Conservation (phyloP, 2,797 vertebrate species). For the Platyrinchus mystaceus region DNA sequence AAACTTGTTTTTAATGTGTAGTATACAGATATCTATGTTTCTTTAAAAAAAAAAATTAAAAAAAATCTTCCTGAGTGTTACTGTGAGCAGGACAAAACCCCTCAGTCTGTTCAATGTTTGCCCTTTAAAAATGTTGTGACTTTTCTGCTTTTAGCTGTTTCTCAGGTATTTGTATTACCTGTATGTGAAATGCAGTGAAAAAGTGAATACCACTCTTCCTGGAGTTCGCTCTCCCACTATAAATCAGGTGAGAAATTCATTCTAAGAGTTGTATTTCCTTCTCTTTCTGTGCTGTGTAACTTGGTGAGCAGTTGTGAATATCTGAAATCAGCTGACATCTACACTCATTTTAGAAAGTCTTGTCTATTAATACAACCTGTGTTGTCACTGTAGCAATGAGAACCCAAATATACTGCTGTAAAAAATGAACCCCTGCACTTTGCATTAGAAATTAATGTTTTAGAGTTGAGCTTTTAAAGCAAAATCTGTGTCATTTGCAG, state of each 20-base stretch:
- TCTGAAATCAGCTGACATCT: neutral
- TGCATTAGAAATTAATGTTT: neutral
- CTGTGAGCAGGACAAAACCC: neutral
- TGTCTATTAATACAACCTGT: neutral
- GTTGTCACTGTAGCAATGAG: neutral
- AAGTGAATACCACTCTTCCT: slow-evolving; percentile 72
- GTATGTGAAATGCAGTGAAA: slow-evolving; percentile 85
- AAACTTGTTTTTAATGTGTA: neutral
- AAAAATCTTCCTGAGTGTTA: neutral
- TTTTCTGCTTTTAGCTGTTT: slow-evolving; percentile 74
- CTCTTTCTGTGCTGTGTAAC: neutral
- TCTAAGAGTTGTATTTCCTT: neutral
- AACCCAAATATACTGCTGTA: neutral
- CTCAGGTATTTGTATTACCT: slow-evolving; percentile 91
- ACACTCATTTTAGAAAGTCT: neutral
- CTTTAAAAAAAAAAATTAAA: neutral
- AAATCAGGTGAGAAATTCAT: slow-evolving; percentile 80
- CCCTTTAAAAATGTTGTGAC: neutral
- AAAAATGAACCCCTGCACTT: neutral
- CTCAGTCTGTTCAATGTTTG: neutral
- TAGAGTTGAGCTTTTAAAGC: neutral
- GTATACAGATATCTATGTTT: neutral
- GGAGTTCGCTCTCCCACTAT: slow-evolving; percentile 79
- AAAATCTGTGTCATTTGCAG: neutral
- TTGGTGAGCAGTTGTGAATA: neutral